Evolutionary conservation across 2,888 invertebrate species (phyloP).

Genomic region (Tuta absoluta): DNA sequence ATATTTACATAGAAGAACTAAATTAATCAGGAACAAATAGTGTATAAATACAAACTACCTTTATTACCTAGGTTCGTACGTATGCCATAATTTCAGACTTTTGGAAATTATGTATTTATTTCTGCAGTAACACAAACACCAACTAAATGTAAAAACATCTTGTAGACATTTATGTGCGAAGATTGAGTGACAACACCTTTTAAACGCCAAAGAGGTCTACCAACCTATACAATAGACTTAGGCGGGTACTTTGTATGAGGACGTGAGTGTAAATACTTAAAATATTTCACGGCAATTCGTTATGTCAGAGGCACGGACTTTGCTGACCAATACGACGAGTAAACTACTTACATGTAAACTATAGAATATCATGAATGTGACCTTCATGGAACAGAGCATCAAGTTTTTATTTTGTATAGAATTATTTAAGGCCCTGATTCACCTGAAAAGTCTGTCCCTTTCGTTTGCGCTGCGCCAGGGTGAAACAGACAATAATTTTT

Average conservation of each 20-base stretch:
- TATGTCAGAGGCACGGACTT: conserved; percentile 27
- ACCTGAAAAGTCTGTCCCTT: too few relatives aligned
- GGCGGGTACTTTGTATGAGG: conserved; percentile 30
- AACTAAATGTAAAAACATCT: not conserved
- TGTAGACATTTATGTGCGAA: not conserved
- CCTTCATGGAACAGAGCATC: conserved; percentile 28
- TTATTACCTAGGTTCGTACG: too few relatives aligned
- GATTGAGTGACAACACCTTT: not conserved
- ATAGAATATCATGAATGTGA: conserved; percentile 25
- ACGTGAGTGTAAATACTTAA: conserved; percentile 29
- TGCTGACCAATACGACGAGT: conserved; percentile 1
- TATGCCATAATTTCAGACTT: too few relatives aligned
- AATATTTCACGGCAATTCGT: conserved; percentile 39
- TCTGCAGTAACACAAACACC: too few relatives aligned
- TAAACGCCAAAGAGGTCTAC: not conserved
- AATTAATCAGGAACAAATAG: too few relatives aligned
- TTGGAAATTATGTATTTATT: too few relatives aligned
- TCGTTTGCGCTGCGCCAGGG: too few relatives aligned
- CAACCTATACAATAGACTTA: not conserved
- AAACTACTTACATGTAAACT: not conserved
- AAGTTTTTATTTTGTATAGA: not conserved
- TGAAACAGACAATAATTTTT: too few relatives aligned
- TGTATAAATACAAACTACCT: too few relatives aligned
- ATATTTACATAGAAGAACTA: too few relatives aligned
- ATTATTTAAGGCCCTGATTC: too few relatives aligned